Evolutionary conservation across 2,888 invertebrate genomes (phyloP), one percentile per base, ranked within the genome.

Genomic region (Caenorhabditis sp.): DNA sequence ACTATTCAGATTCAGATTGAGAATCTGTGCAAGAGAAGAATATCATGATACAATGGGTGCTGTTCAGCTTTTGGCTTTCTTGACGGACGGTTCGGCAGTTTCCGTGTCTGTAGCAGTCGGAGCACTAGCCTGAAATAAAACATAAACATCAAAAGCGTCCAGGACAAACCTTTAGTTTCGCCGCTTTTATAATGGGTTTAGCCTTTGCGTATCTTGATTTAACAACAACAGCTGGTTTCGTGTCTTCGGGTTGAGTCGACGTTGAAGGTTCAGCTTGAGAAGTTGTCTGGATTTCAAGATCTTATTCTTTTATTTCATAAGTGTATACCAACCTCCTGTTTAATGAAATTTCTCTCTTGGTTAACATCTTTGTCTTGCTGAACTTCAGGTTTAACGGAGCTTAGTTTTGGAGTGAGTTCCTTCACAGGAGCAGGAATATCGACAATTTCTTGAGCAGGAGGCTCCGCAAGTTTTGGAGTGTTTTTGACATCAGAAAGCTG

Each of bases 171-270:
- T 75, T 75, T 16, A 41, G 31, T 38, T 77, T 70, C 19, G 24
- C 8, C 24, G 41, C 0, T 31, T 66, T 73, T 38, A 73, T 22
- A 38, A 54, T 81, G 10, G 81, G 81, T 31, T 49, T 63, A 5
- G 64, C 69, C 14, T 74, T 74, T 22, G 81, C 54, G 24, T 81
- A 81, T 69, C 81, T 69, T 4, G 81, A 81, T n/a, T 75, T 80
- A 28, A 80, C 66, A 19, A 22, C 6, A 0, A 31, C 44, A 14
- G 14, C 24, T 56, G 69, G 69, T 24, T 58, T 76, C 28, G 22
- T 19, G 12, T 69, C 77, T 22, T 61, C 69, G 0, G 26, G 14
- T 19, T 64, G 26, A 35, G n/a, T 19, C 12, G 66, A 12, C 26
- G 51, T 22, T 38, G 58, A 3, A 41, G 63, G 38, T 51, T 61